Evolutionary conservation across 2,888 invertebrate species (phyloP), one percentile per base, ranked within the genome.

Genomic region (Tenthredo mesomela): DNA sequence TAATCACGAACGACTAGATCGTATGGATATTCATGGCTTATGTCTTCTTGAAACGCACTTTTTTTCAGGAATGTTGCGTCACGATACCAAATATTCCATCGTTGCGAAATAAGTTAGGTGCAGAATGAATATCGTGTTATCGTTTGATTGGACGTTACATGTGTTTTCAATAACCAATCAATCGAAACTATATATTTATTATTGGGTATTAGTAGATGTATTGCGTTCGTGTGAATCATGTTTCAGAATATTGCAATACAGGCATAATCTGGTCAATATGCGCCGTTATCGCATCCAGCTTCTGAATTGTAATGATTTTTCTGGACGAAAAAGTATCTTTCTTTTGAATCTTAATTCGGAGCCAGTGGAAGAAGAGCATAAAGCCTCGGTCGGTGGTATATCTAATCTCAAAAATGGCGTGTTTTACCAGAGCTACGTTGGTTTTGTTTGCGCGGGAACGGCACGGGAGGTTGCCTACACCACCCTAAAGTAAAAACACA

Each of bases 401-500:
- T 58, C 80, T 40, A 29, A 25, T 21, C 25, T 61, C 61, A 61
- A 61, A 61, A 61, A 80, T 80, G 80, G 80, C 61, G 80, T 80
- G 61, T 80, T 80, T 80, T 40, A 61, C 80, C 37, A n/a, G 54
- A 37, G 54, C 40, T 40, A 10, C 37, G 58, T 25, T 25, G 80
- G 80, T 80, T 80, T 61, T 80, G 80, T 61, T 80, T 61, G 80
- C 58, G 80, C 50, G 50, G 40, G 29, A 29, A 18, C 50, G n/a
- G 29, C 25, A 33, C 18, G 77, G 77, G 37, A n/a, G 25, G 21
- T 6, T n/a, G 54, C 7, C 54, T 54, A 47, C 33, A 9, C 10
- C 37, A 29, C 80, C 80, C 58, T 12, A n/a, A 50, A 50, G 70
- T 80, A 80, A 85, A 80, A 80, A 85, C 70, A 78, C 47, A 54